Evolutionary conservation across 2,113 vertebrate species (phyloP).

Genomic region (Myxocyprinus asiaticus): DNA sequence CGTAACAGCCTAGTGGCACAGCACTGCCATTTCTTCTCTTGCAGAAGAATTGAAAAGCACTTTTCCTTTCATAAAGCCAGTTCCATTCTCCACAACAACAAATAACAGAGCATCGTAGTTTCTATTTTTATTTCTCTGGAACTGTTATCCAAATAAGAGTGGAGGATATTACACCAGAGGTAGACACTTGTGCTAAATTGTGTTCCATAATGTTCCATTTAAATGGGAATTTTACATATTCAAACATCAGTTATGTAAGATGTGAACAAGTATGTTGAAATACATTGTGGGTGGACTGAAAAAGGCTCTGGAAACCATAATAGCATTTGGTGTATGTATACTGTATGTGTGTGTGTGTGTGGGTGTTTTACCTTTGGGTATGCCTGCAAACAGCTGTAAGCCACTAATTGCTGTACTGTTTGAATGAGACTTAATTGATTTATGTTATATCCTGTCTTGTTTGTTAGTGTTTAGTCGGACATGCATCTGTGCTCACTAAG

Average conservation of each 20-base stretch:
- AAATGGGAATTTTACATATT: background rate
- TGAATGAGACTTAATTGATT: conserved; percentile 9
- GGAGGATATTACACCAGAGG: too few species aligned
- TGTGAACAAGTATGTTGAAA: conserved; percentile 1
- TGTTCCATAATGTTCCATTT: background rate
- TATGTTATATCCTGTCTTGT: background rate
- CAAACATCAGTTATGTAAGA: conserved; percentile 44
- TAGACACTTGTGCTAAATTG: background rate
- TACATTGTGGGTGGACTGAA: background rate
- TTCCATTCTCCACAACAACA: too few species aligned
- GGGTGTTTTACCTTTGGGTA: conserved; percentile 15
- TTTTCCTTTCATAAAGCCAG: too few species aligned
- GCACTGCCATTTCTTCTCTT: too few species aligned
- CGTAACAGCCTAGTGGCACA: too few species aligned
- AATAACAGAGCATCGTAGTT: too few species aligned
- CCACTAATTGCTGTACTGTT: background rate
- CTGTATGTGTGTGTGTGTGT: background rate
- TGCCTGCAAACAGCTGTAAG: background rate
- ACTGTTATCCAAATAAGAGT: too few species aligned
- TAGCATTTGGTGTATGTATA: background rate
- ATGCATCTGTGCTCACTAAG: background rate
- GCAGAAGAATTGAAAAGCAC: too few species aligned
- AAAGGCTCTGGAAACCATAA: background rate
- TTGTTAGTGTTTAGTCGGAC: background rate
- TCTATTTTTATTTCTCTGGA: too few species aligned